Percentiles rank a stretch among this genome's conserved stretches.
These are phyloP conservation scores for Trissolcus japonicus DNA, from an alignment of 2,888 invertebrate genomes.

Conservation along the genomic window DNA sequence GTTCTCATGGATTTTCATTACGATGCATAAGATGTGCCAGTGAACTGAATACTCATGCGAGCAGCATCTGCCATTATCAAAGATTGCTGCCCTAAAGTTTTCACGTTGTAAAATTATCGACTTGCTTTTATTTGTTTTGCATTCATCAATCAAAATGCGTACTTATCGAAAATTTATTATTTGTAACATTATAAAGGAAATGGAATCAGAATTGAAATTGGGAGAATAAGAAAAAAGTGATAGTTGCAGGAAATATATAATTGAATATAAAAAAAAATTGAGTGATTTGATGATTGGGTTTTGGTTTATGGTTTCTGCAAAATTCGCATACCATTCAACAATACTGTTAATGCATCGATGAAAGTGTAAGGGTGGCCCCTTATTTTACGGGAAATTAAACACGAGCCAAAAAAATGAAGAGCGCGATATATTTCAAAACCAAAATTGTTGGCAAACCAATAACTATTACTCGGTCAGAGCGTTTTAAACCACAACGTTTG, in stretches of 20 bases:
- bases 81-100: slow-evolving; percentile 12
- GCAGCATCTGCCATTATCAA: slow-evolving; percentile 36
- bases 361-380: slow-evolving; percentile 14
- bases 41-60: slow-evolving; percentile 58
- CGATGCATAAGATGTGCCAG: slow-evolving; percentile 42
- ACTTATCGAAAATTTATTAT: background rate
- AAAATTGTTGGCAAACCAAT: slow-evolving; percentile 49
- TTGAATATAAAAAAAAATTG: background rate
- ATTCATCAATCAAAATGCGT: background rate
- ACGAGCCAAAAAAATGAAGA: slow-evolving; percentile 32
- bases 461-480: slow-evolving; percentile 37
- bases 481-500: slow-evolving; percentile 69
- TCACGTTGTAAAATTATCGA: background rate
- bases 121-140: background rate
- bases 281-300: background rate
- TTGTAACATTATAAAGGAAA: background rate
- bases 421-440: slow-evolving; percentile 28
- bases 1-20: slow-evolving; percentile 64
- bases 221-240: background rate
- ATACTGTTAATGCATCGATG: slow-evolving; percentile 33
- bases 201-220: background rate
- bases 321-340: slow-evolving; percentile 11
- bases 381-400: slow-evolving; percentile 44
- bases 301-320: too few relatives aligned
- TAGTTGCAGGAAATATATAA: background rate